phyloP scores from a whole-genome alignment of 2,888 invertebrate species.

The Callyntrura sp. region DNA sequence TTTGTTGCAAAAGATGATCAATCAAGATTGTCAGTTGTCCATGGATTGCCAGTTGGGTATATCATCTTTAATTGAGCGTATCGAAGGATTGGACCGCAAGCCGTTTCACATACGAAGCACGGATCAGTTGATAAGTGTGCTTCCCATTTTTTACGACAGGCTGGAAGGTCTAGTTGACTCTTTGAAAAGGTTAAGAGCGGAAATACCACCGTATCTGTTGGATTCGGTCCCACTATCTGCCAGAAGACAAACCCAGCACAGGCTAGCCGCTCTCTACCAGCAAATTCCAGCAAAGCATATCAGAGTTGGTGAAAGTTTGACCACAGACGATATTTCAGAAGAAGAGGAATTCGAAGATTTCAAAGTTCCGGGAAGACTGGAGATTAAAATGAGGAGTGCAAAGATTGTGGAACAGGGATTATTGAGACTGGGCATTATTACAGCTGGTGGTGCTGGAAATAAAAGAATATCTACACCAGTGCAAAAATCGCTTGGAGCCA shows the following conservation, averaged over 20 bases:
- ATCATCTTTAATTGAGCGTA: background rate
- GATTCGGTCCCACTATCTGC: background rate
- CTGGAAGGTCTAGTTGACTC: background rate
- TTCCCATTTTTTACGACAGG: constrained; percentile 37
- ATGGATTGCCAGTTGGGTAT: constrained; percentile 15
- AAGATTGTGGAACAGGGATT: constrained; percentile 69
- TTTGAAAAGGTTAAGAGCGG: background rate
- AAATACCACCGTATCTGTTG: background rate
- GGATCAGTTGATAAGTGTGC: constrained; percentile 29
- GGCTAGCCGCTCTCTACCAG: background rate
- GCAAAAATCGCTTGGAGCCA: background rate
- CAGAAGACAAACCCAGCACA: background rate
- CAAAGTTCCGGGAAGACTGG: constrained; percentile 73
- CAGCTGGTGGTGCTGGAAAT: background rate
- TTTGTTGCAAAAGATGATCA: background rate
- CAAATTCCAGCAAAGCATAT: constrained; percentile 26
- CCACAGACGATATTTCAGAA: background rate
- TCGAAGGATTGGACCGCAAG: constrained; percentile 31
- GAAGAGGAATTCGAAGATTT: constrained; percentile 76
- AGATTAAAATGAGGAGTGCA: constrained; percentile 73
- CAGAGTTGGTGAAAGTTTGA: background rate
- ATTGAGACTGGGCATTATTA: constrained; percentile 43
- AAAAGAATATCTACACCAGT: background rate
- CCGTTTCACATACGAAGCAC: constrained; percentile 28
- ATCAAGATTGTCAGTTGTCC: constrained; percentile 8